Percentiles rank a stretch among this genome's conserved stretches.
These are phyloP conservation scores for Dolichoris vasculosae DNA, from an alignment of 1,140 invertebrate species.

Conservation along the genomic window DNA sequence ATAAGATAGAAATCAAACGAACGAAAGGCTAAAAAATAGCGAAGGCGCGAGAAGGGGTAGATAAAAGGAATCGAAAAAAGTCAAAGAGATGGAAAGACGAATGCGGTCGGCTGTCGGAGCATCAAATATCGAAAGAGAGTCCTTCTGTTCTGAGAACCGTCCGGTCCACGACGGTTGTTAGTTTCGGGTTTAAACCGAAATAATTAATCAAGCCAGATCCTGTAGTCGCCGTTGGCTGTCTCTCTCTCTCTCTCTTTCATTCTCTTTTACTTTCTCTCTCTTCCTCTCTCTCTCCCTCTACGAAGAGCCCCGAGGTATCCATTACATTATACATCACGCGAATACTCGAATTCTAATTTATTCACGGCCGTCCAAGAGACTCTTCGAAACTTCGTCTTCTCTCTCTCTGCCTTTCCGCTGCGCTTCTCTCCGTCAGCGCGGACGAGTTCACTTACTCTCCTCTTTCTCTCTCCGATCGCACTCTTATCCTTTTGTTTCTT, in stretches of 20 bases:
- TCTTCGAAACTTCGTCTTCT: conserved; percentile 58
- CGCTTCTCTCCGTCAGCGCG: conserved; percentile 35
- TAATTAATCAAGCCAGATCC: conserved; percentile 67
- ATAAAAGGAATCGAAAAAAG: conserved; percentile 26
- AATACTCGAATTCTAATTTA: conserved; percentile 73
- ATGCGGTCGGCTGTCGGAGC: conserved; percentile 41
- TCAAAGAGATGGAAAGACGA: conserved; percentile 44
- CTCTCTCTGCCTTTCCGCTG: conserved; percentile 27
- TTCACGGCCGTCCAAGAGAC: conserved; percentile 62
- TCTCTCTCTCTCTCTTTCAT: conserved; percentile 14
- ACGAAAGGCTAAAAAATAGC: conserved; percentile 11
- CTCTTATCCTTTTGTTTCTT: conserved; percentile 45
- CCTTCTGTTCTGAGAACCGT: conserved; percentile 60
- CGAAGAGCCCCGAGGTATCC: conserved; percentile 64
- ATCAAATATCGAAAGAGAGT: conserved; percentile 54
- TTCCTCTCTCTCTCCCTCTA: not conserved
- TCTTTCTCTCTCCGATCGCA: not conserved
- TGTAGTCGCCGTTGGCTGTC: conserved; percentile 40
- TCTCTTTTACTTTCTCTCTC: not conserved
- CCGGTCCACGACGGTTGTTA: conserved; percentile 58
- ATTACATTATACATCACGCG: conserved; percentile 73
- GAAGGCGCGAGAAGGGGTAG: conserved; percentile 34
- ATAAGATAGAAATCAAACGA: conserved; percentile 47
- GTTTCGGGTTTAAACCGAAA: conserved; percentile 65
- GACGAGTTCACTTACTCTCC: conserved; percentile 43